Evolutionary conservation across 2,797 vertebrate species (phyloP).

Genomic region (Sebastes trivittatus): DNA sequence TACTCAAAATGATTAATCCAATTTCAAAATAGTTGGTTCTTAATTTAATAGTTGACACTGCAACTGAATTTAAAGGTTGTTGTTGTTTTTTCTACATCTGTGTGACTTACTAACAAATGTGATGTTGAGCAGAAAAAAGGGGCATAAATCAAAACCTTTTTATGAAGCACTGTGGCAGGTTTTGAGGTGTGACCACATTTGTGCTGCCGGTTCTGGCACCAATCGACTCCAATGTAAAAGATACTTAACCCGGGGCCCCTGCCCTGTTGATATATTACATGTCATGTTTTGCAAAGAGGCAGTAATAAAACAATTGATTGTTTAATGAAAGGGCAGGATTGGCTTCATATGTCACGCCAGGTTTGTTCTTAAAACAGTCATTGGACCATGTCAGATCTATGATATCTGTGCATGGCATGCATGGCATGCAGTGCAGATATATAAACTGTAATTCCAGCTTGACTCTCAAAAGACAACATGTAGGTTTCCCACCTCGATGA

Average conservation of each 20-base stretch:
- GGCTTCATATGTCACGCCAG: not conserved
- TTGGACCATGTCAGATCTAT: not conserved
- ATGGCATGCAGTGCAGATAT: not conserved
- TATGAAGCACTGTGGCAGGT: not conserved
- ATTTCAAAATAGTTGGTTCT: too few species aligned
- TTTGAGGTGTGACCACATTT: slow-evolving; percentile 15
- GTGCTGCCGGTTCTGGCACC: slow-evolving; percentile 12
- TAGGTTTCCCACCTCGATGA: slow-evolving; percentile 13
- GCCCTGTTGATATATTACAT: not conserved
- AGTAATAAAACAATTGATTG: slow-evolving; percentile 16
- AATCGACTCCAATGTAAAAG: not conserved
- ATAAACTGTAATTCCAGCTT: not conserved
- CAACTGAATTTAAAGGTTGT: not conserved
- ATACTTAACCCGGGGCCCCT: not conserved
- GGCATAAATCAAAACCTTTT: not conserved
- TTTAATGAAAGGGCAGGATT: not conserved
- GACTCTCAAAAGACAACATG: slow-evolving; percentile 2
- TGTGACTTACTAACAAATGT: not conserved
- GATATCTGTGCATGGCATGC: not conserved
- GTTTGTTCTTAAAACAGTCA: not conserved
- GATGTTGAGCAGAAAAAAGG: not conserved
- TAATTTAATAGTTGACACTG: too few species aligned
- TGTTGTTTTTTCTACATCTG: not conserved
- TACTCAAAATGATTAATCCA: too few species aligned
- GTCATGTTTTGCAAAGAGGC: not conserved